These are phyloP conservation scores for Invenusta paracnida DNA, from an alignment of 2,888 invertebrate genomes.

Conservation along the genomic window DNA sequence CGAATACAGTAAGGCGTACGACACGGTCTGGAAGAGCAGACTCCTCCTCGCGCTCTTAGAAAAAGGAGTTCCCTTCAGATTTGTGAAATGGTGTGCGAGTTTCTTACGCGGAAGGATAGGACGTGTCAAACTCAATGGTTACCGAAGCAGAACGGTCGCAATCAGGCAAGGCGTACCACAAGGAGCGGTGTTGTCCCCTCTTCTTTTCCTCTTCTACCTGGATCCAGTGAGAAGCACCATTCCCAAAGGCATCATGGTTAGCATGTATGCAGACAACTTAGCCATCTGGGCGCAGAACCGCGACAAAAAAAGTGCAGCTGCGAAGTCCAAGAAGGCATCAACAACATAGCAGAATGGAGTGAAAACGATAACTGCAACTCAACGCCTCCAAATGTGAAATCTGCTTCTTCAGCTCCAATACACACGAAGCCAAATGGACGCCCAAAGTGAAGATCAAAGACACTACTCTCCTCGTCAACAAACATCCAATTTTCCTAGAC, in stretches of 20 bases:
- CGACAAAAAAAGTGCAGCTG: background rate
- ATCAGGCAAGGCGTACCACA: background rate
- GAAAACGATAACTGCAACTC: background rate
- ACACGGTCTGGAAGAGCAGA: slow-evolving; percentile 27
- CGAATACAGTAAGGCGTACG: slow-evolving; percentile 12
- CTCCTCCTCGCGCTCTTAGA: background rate
- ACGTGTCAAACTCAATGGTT: background rate
- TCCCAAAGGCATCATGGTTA: background rate
- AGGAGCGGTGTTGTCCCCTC: background rate
- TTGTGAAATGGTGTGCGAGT: background rate
- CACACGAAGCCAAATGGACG: background rate
- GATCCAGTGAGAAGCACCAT: background rate
- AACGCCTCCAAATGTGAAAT: background rate
- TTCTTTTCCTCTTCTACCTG: background rate
- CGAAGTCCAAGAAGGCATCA: background rate
- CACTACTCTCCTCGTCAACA: background rate
- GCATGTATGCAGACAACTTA: background rate
- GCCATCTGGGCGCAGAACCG: background rate
- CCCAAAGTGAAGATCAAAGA: background rate
- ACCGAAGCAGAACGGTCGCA: background rate
- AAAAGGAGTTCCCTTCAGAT: background rate
- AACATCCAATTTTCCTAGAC: background rate
- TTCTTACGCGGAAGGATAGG: background rate
- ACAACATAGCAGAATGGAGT: background rate
- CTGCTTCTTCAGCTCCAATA: background rate